These are phyloP conservation scores for Nibea coibor DNA, from an alignment of 2,113 vertebrate genomes.

Conservation along the genomic window DNA sequence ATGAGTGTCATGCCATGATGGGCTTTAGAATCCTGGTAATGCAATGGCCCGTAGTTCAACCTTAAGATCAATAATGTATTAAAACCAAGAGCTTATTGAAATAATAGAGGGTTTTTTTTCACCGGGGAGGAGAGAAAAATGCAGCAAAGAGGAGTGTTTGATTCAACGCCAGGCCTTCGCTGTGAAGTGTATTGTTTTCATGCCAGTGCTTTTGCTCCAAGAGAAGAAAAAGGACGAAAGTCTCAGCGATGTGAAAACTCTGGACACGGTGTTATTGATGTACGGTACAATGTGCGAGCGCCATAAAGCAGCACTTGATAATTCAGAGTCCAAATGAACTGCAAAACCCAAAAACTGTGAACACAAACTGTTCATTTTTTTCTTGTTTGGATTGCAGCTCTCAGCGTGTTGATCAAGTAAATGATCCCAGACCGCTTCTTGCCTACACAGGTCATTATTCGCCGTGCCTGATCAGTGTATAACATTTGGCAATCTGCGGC, in stretches of 20 bases:
- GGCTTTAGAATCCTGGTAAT: constrained; percentile 93
- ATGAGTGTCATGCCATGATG: constrained; percentile 96
- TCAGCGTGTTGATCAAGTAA: constrained; percentile 66
- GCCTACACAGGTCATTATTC: constrained; percentile 72
- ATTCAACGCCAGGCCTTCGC: constrained; percentile 66
- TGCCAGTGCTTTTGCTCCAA: constrained; percentile 66
- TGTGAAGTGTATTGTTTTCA: constrained; percentile 78
- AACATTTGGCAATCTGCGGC: constrained; percentile 72
- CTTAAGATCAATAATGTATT: constrained; percentile 99
- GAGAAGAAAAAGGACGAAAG: constrained; percentile 67
- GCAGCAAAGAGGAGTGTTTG: constrained; percentile 69
- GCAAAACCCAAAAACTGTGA: constrained; percentile 65
- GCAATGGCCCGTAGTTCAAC: constrained; percentile 91
- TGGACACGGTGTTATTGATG: constrained; percentile 58
- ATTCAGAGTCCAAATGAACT: constrained; percentile 59
- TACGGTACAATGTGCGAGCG: constrained; percentile 50
- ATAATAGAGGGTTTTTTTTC: constrained; percentile 87
- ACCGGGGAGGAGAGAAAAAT: constrained; percentile 76
- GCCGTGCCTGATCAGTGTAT: constrained; percentile 67
- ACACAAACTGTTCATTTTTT: constrained; percentile 64
- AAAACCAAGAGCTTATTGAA: constrained; percentile 95
- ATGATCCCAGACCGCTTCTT: constrained; percentile 54
- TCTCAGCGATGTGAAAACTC: constrained; percentile 73
- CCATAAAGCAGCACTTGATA: constrained; percentile 66
- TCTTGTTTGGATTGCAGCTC: constrained; percentile 65